These are phyloP conservation scores for Drosophila sulfurigaster DNA, from an alignment of 1,140 invertebrate genomes.

Conservation along the genomic window DNA sequence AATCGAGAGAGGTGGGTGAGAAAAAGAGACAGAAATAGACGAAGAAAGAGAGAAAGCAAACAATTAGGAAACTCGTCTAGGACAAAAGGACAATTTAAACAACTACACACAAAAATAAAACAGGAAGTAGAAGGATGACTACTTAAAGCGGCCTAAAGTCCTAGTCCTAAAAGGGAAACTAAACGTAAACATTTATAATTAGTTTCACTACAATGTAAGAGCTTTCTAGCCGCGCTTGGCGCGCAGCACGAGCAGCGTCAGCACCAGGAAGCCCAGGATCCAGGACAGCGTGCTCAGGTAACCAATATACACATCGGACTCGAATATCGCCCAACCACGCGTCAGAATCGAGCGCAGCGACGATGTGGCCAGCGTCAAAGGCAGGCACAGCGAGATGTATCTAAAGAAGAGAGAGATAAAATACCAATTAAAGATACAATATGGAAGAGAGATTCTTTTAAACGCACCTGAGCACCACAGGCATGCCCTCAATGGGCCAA, in stretches of 20 bases:
- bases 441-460: background rate
- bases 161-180: slow-evolving; percentile 54
- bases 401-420: slow-evolving; percentile 31
- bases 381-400: slow-evolving; percentile 93
- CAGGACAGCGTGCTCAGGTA: slow-evolving; percentile 95
- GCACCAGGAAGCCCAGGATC: slow-evolving; percentile 93
- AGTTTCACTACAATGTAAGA: slow-evolving; percentile 39
- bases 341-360: slow-evolving; percentile 95
- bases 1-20: slow-evolving; percentile 2
- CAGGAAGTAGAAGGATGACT: slow-evolving; percentile 42
- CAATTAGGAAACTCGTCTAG: slow-evolving; percentile 23
- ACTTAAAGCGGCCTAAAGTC: slow-evolving; percentile 49
- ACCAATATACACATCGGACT: slow-evolving; percentile 94
- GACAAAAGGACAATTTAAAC: slow-evolving; percentile 39
- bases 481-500: slow-evolving; percentile 96
- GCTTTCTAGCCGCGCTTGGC: slow-evolving; percentile 89
- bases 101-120: slow-evolving; percentile 5
- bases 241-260: slow-evolving; percentile 92
- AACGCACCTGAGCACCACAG: slow-evolving; percentile 88
- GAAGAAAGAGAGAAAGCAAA: slow-evolving; percentile 21
- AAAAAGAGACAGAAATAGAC: slow-evolving; percentile 6
- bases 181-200: slow-evolving; percentile 58
- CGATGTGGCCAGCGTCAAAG: slow-evolving; percentile 95
- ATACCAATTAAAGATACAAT: background rate
- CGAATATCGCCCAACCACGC: slow-evolving; percentile 93